Conservation (phyloP, 2,113 vertebrate genomes). For the Eudyptes chrysolophus region DNA sequence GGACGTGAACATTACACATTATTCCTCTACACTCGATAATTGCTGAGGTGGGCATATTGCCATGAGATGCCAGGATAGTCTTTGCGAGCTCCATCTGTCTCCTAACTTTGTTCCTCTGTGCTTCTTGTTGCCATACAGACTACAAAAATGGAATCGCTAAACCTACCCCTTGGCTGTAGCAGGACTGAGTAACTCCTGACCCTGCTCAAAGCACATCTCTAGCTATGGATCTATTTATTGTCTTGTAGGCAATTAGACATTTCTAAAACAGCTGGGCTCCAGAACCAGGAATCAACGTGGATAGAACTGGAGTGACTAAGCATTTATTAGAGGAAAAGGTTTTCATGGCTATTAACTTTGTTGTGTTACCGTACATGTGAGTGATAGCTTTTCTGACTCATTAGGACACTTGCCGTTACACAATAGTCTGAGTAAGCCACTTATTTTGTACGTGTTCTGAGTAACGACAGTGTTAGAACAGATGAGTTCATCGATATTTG, state of each 20-base stretch:
- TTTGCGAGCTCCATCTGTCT: not conserved
- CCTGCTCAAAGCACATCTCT: not conserved
- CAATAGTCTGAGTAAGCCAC: not conserved
- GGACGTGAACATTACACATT: not conserved
- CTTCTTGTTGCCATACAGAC: not conserved
- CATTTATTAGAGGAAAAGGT: not conserved
- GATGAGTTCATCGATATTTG: not conserved
- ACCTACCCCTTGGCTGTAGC: not conserved
- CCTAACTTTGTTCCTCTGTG: not conserved
- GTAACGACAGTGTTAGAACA: not conserved
- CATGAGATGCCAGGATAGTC: not conserved
- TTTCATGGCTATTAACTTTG: not conserved
- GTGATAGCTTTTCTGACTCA: not conserved
- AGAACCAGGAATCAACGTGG: not conserved
- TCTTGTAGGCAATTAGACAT: not conserved
- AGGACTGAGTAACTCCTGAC: not conserved
- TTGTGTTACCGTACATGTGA: not conserved
- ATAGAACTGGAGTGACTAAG: not conserved
- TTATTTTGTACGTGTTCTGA: not conserved
- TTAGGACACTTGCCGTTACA: not conserved
- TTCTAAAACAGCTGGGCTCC: not conserved
- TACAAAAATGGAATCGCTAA: not conserved
- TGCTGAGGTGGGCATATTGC: not conserved
- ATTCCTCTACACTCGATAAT: not conserved
- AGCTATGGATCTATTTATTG: not conserved